Evolutionary conservation across 2,113 vertebrate species (phyloP), one percentile per base, ranked within the genome.

Genomic region (Zosterops japonicus): DNA sequence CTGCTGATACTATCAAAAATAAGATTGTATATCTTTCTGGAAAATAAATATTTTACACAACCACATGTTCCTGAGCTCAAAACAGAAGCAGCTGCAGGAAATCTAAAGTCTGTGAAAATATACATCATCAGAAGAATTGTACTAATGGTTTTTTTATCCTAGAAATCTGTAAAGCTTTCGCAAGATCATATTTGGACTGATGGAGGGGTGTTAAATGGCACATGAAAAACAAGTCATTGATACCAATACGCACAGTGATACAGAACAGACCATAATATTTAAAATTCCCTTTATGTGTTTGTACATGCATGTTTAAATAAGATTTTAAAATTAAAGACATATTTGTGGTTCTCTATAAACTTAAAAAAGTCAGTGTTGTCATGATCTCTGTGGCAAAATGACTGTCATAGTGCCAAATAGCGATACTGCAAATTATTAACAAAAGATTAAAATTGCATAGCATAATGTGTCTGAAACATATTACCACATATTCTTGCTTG

Each of bases 21-120:
- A 92, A 77, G 42, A 83, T 59, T 91, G 31, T 44, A 53, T 75
- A 82, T 87, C 80, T 95, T 94, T 78, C 83, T 91, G 80, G 56
- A 89, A 96, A 95, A 95, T 87, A 96, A 95, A 94, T 94, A 92
- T 95, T 96, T 93, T 75, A 92, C n/a, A 92, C 49, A 79, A 87
- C 52, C 72, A 78, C 83, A 83, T 81, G 56, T 68, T 84, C 78
- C 72, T 87, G 64, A 91, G 49, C 61, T 92, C 56, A 84, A 92
- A 96, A 94, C 89, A 95, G 64, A 87, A 83, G 80, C 77, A 89
- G 64, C 68, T 94, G 57, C 53, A 82, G 80, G 60, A 96, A 93
- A 93, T 86, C 36, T 59, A 42, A 91, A 82, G 49, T 79, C 67
- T 90, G 39, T 89, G 74, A 91, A 90, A 94, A 91, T 79, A 91